Evolutionary conservation across 2,113 vertebrate genomes (phyloP), one percentile per base, ranked within the genome.

Genomic region (Amblyopsis rosae): DNA sequence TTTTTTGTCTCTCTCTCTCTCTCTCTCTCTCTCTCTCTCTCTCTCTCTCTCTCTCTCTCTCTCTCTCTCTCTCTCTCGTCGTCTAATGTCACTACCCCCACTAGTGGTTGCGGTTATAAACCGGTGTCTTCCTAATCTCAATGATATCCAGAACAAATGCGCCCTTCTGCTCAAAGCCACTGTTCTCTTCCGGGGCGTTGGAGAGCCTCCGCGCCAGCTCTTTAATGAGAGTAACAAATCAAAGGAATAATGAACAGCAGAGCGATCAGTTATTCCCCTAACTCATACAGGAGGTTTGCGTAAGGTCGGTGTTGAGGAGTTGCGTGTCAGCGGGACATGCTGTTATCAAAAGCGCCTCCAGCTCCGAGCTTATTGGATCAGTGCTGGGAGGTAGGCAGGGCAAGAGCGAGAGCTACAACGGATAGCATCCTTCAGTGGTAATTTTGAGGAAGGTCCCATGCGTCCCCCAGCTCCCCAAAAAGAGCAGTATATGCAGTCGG

Each of bases 141-240:
- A 62, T 50, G 46, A 85, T 76, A 85, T 81, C 79, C 77, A 51
- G 54, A 76, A 79, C 80, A 79, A 80, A 78, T 64, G 69, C 77
- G 72, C 75, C 47, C 16, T 59, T 53, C 15, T 62, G 65, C 74
- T 19, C 69, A 74, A 76, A 81, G 75, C 80, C 75, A 68, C 70
- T 16, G 41, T 71, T 82, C 80, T 75, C 70, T 61, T 69, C 53
- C 19, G 35, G 45, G 71, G 73, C 67, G 74, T 26, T 4, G 67
- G 13, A 71, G 54, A 75, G 71, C 19, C 73, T 81, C 75, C 75
- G 59, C 62, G 33, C 62, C 17, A 46, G 50, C 66, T 61, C 65
- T 84, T 85, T 83, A 82, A 87, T 84, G 86, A 88, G 87, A 80
- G 76, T 72, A 75, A 69, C 77, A 73, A 86, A 89, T 87, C 74